Base-by-base conservation (phyloP, 2,888 invertebrate genomes). In the Caenorhabditis virilis region DNA sequence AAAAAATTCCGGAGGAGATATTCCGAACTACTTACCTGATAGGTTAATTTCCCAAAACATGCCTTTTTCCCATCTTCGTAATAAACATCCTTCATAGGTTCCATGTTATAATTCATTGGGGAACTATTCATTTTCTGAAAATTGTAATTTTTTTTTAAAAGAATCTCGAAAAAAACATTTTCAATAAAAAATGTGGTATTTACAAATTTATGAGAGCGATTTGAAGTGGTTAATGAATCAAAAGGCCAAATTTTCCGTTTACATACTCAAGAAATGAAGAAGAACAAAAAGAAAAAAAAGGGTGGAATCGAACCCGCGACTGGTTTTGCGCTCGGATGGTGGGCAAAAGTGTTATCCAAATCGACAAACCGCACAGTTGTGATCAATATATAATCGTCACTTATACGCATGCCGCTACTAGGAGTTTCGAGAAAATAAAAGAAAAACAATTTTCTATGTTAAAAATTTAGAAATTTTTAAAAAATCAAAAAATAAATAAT, bases 31-130 rank as follows among this genome's bases (percentile, higher is more conserved):
- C 59, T 1, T 20, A 65, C 69, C 41, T 66, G 55, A 23, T 66
- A 66, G 16, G 54, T 62, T 20, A 70, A 27, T 39, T 57, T 48
- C 7, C 69, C 69, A 35, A 59, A 70, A 35, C 65, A 65, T 1
- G 58, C 50, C 30, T 47, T 46, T 27, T 60, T 62, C 33, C 59
- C 65, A 18, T 70, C 66, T 51, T 70, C 69, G 25, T 63, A 63
- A 50, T 58, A 63, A 7, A 63, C 63, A 36, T 63, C 63, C 26
- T 58, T 33, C 42, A 58, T 53, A 9, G 63, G 63, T 22, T 57
- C 41, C 63, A 63, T 63, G 6, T 58, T 58, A 35, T 63, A 63
- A 1, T 30, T 18, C 63, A 63, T 63, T 30, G 57, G 63, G 9
- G 25, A 16, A 52, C 47, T 57, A 33, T 57, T 57, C 63, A 63